Evolutionary conservation across 2,797 vertebrate species (phyloP).

Genomic region (Malacoctenus gilli): DNA sequence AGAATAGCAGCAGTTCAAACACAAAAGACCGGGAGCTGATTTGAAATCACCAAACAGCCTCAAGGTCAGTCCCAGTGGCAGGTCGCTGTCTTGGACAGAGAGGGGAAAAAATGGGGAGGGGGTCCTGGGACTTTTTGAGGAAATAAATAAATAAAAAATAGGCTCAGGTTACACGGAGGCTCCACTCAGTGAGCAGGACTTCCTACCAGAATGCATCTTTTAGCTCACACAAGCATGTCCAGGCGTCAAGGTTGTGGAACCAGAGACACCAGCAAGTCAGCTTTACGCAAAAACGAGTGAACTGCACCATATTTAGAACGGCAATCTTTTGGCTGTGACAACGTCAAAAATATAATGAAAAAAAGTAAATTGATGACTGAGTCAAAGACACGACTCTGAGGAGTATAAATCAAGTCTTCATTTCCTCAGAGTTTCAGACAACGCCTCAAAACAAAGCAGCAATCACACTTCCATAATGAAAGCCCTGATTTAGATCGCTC

Average conservation of each 20-base stretch:
- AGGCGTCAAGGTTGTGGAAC: not conserved
- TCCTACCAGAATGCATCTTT: not conserved
- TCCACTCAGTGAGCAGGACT: not conserved
- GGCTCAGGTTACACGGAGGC: constrained; percentile 2
- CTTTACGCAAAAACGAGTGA: not conserved
- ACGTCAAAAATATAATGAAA: not conserved
- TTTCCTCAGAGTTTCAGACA: constrained; percentile 29
- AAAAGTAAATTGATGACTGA: constrained; percentile 18
- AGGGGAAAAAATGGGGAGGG: constrained; percentile 6
- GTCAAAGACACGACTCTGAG: constrained; percentile 18
- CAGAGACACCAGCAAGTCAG: constrained; percentile 2
- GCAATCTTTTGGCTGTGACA: not conserved
- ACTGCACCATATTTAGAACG: not conserved
- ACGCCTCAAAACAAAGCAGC: constrained; percentile 53
- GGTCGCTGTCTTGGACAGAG: constrained; percentile 19
- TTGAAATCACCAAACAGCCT: constrained; percentile 30
- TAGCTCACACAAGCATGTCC: not conserved
- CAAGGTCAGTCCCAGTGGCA: constrained; percentile 49
- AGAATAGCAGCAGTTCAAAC: constrained; percentile 34
- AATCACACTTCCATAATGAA: constrained; percentile 53
- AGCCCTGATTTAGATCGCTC: constrained; percentile 52
- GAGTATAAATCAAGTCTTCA: constrained; percentile 41
- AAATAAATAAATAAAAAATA: constrained; percentile 7
- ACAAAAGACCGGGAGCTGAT: constrained; percentile 48
- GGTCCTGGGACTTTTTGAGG: constrained; percentile 2